Evolutionary conservation across 2,797 vertebrate species (phyloP), one percentile per base, ranked within the genome.

Genomic region (Cygnus olor): DNA sequence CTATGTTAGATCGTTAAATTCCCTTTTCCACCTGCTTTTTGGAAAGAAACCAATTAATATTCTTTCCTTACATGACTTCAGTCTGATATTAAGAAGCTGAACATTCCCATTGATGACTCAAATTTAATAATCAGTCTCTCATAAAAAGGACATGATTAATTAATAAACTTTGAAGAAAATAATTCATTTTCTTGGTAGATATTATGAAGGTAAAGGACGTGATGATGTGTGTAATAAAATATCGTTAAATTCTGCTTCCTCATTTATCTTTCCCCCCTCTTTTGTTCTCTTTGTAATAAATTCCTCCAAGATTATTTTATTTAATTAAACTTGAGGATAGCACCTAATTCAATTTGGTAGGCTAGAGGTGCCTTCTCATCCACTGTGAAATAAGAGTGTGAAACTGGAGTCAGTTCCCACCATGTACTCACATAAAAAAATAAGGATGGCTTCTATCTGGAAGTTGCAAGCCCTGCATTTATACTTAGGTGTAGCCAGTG

Each of bases 101-200:
- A 94, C 87, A 84, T 97, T 97, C 80, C 82, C 82, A 93, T 64
- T 85, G 89, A 96, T 96, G 95, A 96, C 94, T 85, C 64, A 88
- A 97, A 96, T 97, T 85, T 92, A 96, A 97, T 96, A 96, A 97
- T 97, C 93, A 95, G 93, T 94, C 85, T 91, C 88, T 96, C 76
- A 83, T 91, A 94, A 97, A 96, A 89, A 90, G 51, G 77, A 92
- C 97, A 96, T 97, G 87, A 98, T 98, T 98, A 97, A 97, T 98
- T 97, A 98, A 98, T 95, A 96, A 96, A 96, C 87, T 94, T 95
- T 61, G 88, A 97, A 95, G 87, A 96, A 96, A 97, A 98, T 93
- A 90, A 96, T 97, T 97, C 8, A 92, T 89, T 97, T 96, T 96
- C 71, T 24, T 40, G 69, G 56, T 95, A 93, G 92, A 90, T 89